A percentile compares a stretch with the other conserved stretches of the same genome.
Evolutionary conservation across 2,113 vertebrate species (phyloP).

Genomic region (Tichodroma muraria): DNA sequence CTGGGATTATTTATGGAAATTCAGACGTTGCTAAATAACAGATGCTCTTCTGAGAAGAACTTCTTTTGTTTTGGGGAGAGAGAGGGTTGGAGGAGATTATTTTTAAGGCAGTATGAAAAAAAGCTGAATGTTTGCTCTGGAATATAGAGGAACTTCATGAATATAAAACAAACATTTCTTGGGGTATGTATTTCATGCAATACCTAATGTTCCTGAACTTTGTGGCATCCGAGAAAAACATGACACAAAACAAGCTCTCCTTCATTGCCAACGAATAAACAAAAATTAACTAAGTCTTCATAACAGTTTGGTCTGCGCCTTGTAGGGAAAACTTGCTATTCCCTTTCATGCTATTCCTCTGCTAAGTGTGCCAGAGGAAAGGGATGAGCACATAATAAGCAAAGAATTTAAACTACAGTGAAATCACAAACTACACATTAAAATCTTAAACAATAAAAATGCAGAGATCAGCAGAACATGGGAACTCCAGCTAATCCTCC

Average conservation of each 20-base stretch:
- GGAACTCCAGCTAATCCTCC: not conserved
- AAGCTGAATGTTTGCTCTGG: not conserved
- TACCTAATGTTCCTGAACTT: not conserved
- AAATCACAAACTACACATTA: not conserved
- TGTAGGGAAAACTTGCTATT: not conserved
- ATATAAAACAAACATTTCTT: not conserved
- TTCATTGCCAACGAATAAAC: not conserved
- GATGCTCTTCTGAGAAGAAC: conserved; percentile 53
- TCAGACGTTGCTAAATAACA: conserved; percentile 67
- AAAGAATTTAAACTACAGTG: not conserved
- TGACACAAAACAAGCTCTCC: not conserved
- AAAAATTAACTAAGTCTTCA: not conserved
- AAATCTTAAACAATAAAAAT: not conserved
- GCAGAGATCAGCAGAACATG: not conserved
- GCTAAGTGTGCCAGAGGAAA: not conserved
- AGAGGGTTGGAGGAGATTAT: not conserved
- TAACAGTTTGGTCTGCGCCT: not conserved
- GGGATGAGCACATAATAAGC: not conserved
- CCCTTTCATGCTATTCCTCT: not conserved
- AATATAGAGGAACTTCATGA: not conserved
- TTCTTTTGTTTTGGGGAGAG: not conserved
- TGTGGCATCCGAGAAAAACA: not conserved
- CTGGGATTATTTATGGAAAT: conserved; percentile 73
- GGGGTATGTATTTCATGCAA: not conserved
- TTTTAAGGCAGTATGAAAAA: conserved; percentile 14